Conservation (phyloP, 2,888 invertebrate genomes). For the Meiosimyza decipiens region DNA sequence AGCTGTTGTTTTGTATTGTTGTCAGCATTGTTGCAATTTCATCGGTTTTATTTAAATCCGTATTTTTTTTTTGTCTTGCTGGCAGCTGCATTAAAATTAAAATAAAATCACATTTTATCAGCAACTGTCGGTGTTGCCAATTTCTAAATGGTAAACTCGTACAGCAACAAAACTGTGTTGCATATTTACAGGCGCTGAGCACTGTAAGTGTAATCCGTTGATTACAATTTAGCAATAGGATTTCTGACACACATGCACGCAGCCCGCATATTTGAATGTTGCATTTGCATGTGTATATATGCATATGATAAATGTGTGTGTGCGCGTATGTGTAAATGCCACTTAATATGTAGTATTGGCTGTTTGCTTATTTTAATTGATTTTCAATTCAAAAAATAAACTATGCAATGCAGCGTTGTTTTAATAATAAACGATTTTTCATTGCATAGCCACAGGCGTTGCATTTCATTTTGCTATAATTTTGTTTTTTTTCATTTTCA, state of each 20-base stretch:
- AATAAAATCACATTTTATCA: neutral
- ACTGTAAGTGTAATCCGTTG: constrained; percentile 3
- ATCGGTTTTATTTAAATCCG: neutral
- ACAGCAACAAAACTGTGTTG: neutral
- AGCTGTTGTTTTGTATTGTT: constrained; percentile 4
- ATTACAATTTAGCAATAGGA: constrained; percentile 8
- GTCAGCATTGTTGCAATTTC: constrained; percentile 4
- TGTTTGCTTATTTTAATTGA: neutral
- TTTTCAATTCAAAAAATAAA: neutral
- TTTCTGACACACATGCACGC: neutral
- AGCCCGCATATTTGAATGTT: neutral
- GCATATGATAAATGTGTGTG: neutral
- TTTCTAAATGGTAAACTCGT: neutral
- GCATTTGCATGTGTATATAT: neutral
- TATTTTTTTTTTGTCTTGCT: neutral
- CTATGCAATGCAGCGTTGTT: neutral
- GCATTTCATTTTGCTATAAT: neutral
- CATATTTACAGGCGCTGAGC: constrained; percentile 7
- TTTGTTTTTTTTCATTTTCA: constrained; percentile 7
- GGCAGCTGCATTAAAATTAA: neutral
- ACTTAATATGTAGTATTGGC: neutral
- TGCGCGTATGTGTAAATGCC: neutral
- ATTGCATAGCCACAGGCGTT: constrained; percentile 5
- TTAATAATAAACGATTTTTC: constrained; percentile 12
- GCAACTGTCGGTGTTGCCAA: neutral